Conservation (phyloP, 1,140 invertebrate genomes). For the Drusus annulatus region DNA sequence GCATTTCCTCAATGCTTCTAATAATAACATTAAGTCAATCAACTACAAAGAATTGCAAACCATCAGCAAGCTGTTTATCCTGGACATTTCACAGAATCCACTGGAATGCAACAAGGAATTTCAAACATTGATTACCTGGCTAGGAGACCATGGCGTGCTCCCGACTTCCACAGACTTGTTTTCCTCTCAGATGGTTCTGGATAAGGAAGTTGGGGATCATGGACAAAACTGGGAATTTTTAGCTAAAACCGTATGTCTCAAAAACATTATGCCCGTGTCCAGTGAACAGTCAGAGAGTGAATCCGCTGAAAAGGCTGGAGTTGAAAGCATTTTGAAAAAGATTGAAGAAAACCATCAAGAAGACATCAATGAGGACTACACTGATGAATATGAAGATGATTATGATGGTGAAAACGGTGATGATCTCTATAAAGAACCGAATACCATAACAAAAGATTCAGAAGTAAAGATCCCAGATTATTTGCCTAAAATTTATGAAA, state of each 20-base stretch:
- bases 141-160: conserved; percentile 70
- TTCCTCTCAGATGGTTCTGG: conserved; percentile 68
- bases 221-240: conserved; percentile 67
- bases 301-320: conserved; percentile 46
- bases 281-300: neutral
- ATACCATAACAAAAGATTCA: too few species aligned
- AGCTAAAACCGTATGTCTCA: conserved; percentile 65
- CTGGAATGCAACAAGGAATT: conserved; percentile 76
- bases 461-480: neutral
- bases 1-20: conserved; percentile 72
- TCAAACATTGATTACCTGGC: conserved; percentile 73
- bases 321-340: conserved; percentile 28
- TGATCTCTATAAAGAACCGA: neutral
- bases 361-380: conserved; percentile 40
- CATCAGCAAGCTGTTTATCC: conserved; percentile 73
- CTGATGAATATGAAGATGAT: conserved; percentile 57
- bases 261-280: conserved; percentile 31
- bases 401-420: conserved; percentile 17
- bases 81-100: conserved; percentile 78
- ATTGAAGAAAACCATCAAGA: conserved; percentile 3
- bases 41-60: conserved; percentile 71
- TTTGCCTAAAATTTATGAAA: conserved; percentile 4
- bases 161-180: conserved; percentile 65
- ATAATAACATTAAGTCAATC: conserved; percentile 74
- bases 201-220: conserved; percentile 63